A percentile compares a stretch with the other conserved stretches of the same genome.
Conservation (phyloP, 2,113 vertebrate genomes). For the Prunella fulvescens region DNA sequence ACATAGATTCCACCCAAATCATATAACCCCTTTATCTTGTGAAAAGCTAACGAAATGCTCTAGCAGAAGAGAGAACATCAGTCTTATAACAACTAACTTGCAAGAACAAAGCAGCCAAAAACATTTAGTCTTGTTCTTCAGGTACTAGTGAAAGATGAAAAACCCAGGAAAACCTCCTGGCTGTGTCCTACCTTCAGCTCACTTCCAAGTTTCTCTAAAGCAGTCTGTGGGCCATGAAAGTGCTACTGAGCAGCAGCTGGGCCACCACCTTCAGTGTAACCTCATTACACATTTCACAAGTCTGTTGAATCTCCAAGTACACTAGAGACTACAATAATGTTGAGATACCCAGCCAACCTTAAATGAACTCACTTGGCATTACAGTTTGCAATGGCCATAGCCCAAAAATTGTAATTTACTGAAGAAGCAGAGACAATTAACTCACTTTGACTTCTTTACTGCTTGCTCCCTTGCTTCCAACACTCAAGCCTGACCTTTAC, state of each 20-base stretch:
- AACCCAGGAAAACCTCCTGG: background rate
- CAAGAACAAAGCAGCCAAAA: background rate
- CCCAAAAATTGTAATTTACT: background rate
- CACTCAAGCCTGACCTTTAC: background rate
- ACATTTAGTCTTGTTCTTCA: accelerated
- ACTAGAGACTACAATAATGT: background rate
- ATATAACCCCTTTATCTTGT: background rate
- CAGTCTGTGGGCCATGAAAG: background rate
- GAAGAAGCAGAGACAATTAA: background rate
- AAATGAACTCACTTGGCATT: background rate
- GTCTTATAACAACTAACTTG: background rate
- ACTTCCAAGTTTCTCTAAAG: background rate
- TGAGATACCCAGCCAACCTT: background rate
- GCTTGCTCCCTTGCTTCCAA: background rate
- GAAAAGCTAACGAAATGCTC: background rate
- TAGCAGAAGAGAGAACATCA: background rate
- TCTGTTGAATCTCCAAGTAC: background rate
- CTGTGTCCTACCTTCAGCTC: background rate
- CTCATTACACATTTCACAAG: background rate
- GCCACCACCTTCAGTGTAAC: background rate
- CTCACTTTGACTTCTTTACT: background rate
- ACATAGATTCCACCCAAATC: background rate
- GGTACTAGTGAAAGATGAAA: background rate
- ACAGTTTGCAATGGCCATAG: background rate
- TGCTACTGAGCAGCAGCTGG: background rate